phyloP scores from a whole-genome alignment of 2,797 vertebrate species.

The Menidia menidia region DNA sequence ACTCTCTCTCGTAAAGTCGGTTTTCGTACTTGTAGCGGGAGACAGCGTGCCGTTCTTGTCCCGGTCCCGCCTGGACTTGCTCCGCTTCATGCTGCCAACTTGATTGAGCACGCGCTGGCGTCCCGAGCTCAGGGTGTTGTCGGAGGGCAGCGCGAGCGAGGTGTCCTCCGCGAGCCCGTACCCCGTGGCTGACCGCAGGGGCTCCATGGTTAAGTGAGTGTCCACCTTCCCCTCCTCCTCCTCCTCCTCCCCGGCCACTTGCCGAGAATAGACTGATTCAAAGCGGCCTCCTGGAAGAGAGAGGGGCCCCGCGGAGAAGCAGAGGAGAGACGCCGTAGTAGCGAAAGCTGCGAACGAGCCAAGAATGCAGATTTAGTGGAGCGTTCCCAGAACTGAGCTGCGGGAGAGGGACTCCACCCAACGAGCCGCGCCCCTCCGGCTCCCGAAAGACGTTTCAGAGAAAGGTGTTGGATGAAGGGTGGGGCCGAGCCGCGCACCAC shows the following conservation, averaged over 20 bases:
- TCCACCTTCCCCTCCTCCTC: background rate
- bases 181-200: conserved; percentile 67
- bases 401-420: conserved; percentile 54
- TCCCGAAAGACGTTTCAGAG: conserved; percentile 15
- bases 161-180: conserved; percentile 70
- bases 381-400: conserved; percentile 6
- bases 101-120: conserved; percentile 80
- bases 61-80: conserved; percentile 53
- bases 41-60: conserved; percentile 40
- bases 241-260: conserved; percentile 59
- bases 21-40: conserved; percentile 64
- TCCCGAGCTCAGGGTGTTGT: conserved; percentile 65
- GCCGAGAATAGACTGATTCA: background rate
- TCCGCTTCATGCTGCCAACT: conserved; percentile 78
- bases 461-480: conserved; percentile 38
- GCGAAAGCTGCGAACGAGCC: background rate
- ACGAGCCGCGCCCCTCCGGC: conserved; percentile 55
- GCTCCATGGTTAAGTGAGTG: conserved; percentile 44
- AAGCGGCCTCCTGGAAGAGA: background rate
- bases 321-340: background rate
- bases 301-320: background rate
- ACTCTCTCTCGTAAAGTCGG: too few species aligned
- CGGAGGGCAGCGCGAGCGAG: conserved; percentile 81
- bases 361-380: background rate
- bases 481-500: background rate